Evolutionary conservation across 92 coral and sea anemone species (phyloP), one percentile per base, ranked within the genome.

Genomic region (Pocillopora meandrina): DNA sequence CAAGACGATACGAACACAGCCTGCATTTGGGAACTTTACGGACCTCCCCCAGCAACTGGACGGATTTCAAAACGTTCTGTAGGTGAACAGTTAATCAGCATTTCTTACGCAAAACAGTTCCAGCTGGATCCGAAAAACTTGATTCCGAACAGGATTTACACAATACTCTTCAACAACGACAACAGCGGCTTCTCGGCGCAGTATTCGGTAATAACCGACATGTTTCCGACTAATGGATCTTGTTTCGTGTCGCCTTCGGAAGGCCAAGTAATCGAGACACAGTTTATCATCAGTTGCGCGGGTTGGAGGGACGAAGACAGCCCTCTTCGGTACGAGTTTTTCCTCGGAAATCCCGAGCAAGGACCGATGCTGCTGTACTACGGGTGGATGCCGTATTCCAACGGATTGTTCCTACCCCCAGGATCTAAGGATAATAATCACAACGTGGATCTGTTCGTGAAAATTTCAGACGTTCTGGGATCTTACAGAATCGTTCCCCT

Each of bases 251-350:
- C 90, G 58, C 91, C 98, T 18, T 65, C 79, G 33, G 84, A 77
- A 47, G 95, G 93, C 49, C 36, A 71, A 33, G 89, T 84, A 9
- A 89, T 90, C 15, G 79, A 85, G 47, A 92, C 93, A 3, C 60
- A 91, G 10, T 92, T 92, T 55, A 92, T 65, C 61, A 77, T 90
- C 34, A 72, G 23, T 63, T 94, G 98, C 64, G 26, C 75, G 0
- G 82, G 89, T 52, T 94, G 98, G 98, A 87, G 75, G 34, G 98
- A 94, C 56, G 88, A 87, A 65, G 92, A 94, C 47, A 85, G 87
- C 36, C 98, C 98, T n/a, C 71, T 94, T 79, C 83, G 76, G 89
- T 94, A 92, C 75, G 94, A 94, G 83, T 94, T 77, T 74, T 90
- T 79, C 87, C 88, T 87, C 1, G 47, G 76, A 55, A 80, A 79